Conservation (phyloP, 2,113 vertebrate species). For the Hepsetus odoe region DNA sequence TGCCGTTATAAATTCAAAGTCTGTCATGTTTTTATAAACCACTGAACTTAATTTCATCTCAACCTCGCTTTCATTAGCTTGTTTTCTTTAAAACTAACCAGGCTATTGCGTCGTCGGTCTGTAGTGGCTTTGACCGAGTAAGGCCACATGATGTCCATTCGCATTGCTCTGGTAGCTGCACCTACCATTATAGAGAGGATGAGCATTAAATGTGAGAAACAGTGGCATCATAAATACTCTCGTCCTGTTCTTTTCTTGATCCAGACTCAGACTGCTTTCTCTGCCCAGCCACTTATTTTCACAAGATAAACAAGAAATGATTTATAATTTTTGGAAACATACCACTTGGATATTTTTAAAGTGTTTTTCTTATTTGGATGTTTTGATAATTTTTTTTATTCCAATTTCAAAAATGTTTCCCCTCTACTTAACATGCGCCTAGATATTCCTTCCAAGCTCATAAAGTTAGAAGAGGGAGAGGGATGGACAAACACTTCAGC, state of each 20-base stretch:
- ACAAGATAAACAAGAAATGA: slow-evolving; percentile 56
- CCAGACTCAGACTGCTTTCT: slow-evolving; percentile 20
- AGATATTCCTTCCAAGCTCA: slow-evolving; percentile 44
- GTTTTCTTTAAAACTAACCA: neutral
- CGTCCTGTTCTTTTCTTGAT: neutral
- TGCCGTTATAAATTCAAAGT: neutral
- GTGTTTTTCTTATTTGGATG: slow-evolving; percentile 30
- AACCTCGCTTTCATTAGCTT: neutral
- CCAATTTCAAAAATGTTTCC: slow-evolving; percentile 40
- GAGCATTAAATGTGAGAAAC: neutral
- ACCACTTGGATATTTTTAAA: neutral
- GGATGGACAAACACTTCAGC: neutral
- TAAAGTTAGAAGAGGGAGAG: slow-evolving; percentile 31
- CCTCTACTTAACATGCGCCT: slow-evolving; percentile 34
- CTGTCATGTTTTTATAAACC: neutral
- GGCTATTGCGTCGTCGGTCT: neutral
- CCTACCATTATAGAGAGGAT: slow-evolving; percentile 1
- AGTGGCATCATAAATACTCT: slow-evolving; percentile 1
- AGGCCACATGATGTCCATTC: neutral
- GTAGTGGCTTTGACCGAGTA: neutral
- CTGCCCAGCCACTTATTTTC: slow-evolving; percentile 38
- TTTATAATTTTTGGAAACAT: slow-evolving; percentile 54
- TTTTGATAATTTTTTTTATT: slow-evolving; percentile 52
- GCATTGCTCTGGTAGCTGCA: neutral
- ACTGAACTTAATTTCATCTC: neutral